Evolutionary conservation across 2,113 vertebrate genomes (phyloP).

Genomic region (Siniperca knerii): DNA sequence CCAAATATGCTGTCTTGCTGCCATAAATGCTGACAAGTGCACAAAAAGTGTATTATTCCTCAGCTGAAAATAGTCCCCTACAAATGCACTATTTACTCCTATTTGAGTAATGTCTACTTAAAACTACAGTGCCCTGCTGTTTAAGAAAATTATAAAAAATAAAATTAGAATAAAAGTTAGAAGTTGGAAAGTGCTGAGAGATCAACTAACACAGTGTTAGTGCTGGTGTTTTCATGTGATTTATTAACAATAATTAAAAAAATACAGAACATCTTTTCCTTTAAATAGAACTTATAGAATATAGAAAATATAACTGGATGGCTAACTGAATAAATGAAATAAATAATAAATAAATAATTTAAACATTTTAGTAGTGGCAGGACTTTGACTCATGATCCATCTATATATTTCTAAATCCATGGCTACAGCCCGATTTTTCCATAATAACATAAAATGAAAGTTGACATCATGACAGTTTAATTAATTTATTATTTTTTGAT

Average conservation of each 20-base stretch:
- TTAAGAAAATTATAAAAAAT: too few relatives aligned
- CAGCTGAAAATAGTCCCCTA: neutral
- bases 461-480: neutral
- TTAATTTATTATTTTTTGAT: neutral
- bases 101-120: neutral
- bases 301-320: neutral
- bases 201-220: neutral
- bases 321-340: neutral
- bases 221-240: neutral
- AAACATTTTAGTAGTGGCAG: neutral
- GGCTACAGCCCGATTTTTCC: neutral
- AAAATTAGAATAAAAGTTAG: too few relatives aligned
- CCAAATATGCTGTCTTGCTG: neutral
- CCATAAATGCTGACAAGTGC: neutral
- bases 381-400: neutral
- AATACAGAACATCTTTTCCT: neutral
- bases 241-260: neutral
- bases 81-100: neutral
- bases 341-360: too few relatives aligned
- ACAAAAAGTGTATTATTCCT: neutral
- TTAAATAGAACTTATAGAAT: neutral
- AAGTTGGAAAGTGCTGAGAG: too few relatives aligned
- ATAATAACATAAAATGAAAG: neutral
- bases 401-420: neutral
- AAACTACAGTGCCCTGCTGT: neutral